Conservation (phyloP, 1,140 invertebrate genomes). For the Microplitis demolitor region DNA sequence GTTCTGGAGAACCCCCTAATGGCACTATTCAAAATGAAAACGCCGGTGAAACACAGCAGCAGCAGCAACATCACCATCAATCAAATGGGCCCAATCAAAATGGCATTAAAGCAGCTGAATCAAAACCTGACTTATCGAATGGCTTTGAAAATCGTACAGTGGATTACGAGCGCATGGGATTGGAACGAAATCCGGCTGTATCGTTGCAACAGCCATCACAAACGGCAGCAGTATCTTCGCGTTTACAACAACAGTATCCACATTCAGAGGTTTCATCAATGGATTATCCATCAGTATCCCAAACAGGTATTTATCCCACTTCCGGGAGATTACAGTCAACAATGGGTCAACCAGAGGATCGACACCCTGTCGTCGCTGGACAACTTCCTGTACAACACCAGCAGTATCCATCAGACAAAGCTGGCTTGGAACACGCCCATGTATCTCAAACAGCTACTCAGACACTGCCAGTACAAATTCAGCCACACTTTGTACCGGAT, state of each 20-base stretch:
- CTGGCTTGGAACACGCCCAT: conserved; percentile 43
- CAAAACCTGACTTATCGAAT: conserved; percentile 51
- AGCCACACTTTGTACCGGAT: conserved; percentile 50
- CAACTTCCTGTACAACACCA: conserved; percentile 50
- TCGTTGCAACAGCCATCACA: not conserved
- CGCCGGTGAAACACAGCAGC: conserved; percentile 31
- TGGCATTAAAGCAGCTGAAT: conserved; percentile 28
- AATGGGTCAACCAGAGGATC: conserved; percentile 45
- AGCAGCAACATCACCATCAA: conserved; percentile 21
- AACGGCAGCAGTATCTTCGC: conserved; percentile 4
- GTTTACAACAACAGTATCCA: conserved; percentile 31
- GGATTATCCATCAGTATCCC: conserved; percentile 26
- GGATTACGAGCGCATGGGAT: conserved; percentile 43
- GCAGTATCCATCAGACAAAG: conserved; percentile 47
- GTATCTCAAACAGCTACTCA: conserved; percentile 51
- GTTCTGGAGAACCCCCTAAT: conserved; percentile 41
- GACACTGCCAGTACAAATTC: conserved; percentile 52
- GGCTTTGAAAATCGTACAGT: conserved; percentile 53
- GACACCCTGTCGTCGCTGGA: conserved; percentile 42
- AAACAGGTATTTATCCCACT: conserved; percentile 13
- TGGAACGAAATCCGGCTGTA: conserved; percentile 29
- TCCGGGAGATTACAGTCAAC: conserved; percentile 39
- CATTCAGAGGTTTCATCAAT: conserved; percentile 17
- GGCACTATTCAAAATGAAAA: conserved; percentile 37
- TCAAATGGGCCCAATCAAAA: conserved; percentile 9